Percentiles rank a stretch among this genome's conserved stretches.
Conservation (phyloP, 1,140 invertebrate species). For the Lepeophtheirus salmonis region DNA sequence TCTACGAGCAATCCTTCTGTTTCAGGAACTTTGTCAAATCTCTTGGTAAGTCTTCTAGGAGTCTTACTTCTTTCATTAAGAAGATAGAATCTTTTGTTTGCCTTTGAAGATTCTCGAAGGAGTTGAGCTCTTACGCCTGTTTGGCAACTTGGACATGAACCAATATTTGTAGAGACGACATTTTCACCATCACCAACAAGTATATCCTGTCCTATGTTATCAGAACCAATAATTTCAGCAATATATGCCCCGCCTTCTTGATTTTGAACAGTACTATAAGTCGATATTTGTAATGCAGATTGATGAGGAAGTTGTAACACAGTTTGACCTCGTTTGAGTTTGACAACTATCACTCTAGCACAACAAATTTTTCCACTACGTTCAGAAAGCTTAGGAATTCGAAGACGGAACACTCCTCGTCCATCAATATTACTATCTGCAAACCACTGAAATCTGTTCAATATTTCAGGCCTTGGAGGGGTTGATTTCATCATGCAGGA, state of each 20-base stretch:
- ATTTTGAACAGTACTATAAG: slow-evolving; percentile 49
- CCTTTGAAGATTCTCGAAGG: neutral
- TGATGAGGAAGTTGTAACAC: slow-evolving; percentile 44
- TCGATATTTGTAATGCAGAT: slow-evolving; percentile 41
- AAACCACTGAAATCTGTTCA: slow-evolving; percentile 10
- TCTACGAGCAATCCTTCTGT: slow-evolving; percentile 16
- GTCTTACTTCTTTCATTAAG: too few species aligned
- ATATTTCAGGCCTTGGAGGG: slow-evolving; percentile 6
- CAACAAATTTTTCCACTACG: slow-evolving; percentile 70
- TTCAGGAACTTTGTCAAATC: neutral
- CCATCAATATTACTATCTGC: neutral
- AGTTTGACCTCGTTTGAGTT: slow-evolving; percentile 40
- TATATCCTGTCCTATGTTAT: slow-evolving; percentile 1
- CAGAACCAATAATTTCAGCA: slow-evolving; percentile 47
- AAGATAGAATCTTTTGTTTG: too few species aligned
- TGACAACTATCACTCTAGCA: slow-evolving; percentile 51
- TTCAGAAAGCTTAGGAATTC: slow-evolving; percentile 51
- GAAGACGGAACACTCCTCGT: slow-evolving; percentile 26
- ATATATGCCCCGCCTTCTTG: slow-evolving; percentile 48
- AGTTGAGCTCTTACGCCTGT: neutral
- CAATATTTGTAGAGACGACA: neutral
- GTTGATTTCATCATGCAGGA: slow-evolving; percentile 5
- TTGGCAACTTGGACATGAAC: slow-evolving; percentile 3
- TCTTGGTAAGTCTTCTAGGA: too few species aligned
- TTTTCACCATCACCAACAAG: slow-evolving; percentile 6